Evolutionary conservation across 2,113 vertebrate species (phyloP).

Genomic region (Lycaon pictus): DNA sequence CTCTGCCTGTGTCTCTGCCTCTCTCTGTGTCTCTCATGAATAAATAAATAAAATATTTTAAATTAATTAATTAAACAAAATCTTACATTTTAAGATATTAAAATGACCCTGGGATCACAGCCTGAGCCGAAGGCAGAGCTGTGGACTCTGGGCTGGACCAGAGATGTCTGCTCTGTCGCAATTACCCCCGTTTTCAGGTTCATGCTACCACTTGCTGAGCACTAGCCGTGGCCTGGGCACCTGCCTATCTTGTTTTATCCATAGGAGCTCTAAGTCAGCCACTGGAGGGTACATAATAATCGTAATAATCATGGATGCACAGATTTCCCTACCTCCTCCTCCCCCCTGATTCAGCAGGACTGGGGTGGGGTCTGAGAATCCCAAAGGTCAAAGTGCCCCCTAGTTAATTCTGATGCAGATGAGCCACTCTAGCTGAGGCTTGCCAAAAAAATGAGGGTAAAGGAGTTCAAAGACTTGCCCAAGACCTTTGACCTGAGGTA

Average conservation of each 20-base stretch:
- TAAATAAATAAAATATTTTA: too few species aligned
- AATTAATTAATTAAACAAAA: too few species aligned
- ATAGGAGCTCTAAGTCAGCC: not conserved
- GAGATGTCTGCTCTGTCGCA: not conserved
- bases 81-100: too few species aligned
- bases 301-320: not conserved
- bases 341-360: not conserved
- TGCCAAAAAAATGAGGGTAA: not conserved
- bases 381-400: not conserved
- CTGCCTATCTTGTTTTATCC: not conserved
- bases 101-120: too few species aligned
- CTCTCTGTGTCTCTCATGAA: too few species aligned
- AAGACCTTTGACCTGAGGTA: not conserved
- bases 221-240: not conserved
- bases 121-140: not conserved
- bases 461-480: not conserved
- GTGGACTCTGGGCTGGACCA: not conserved
- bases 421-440: not conserved
- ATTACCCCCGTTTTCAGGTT: not conserved
- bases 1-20: too few species aligned
- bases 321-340: too few species aligned
- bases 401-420: not conserved
- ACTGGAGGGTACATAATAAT: not conserved
- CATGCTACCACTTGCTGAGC: not conserved
- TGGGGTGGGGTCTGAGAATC: not conserved